Base-by-base conservation (phyloP, 2,888 invertebrate genomes). In the Eueremaeus valkanovi region DNA sequence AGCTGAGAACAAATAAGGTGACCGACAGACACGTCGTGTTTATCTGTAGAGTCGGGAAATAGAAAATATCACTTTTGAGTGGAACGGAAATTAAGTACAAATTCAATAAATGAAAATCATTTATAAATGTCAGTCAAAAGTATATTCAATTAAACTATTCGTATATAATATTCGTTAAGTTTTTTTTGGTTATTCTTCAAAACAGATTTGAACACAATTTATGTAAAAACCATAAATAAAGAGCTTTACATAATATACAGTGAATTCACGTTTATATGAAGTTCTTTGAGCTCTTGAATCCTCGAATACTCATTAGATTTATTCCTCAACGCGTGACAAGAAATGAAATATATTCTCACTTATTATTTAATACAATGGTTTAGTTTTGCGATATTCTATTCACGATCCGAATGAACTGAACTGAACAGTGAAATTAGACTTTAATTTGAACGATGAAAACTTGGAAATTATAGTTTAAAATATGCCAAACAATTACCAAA, bases 81-180 rank as follows among this genome's bases (percentile, higher is more conserved):
- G 3, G 18, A 58, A 36, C 66, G 66, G 66, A 66, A 66, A 66
- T 66, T 66, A 66, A 66, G 36, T 27, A 36, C 33, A 36, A 66
- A 66, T 66, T 36, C 21, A 66, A 66, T 66, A 66, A 66, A 66
- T 66, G 66, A 33, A 36, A 66, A 66, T 33, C 33, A 66, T 66
- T 66, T 66, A 33, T 66, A 33, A 66, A 31, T 36, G 66, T 66
- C 66, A 66, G 3, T 11, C 58, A 58, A 36, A 36, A 33, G 11
- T n/a, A 18, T 13, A 33, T 66, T 66, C 36, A 66, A 66, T 66
- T 66, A 66, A 66, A 66, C 33, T 18, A 66, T 24, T 58, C 16
- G 21, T 58, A n/a, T n/a, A n/a, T n/a, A n/a, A n/a, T n/a, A n/a
- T n/a, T n/a, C n/a, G n/a, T n/a, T n/a, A 24, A 11, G 3, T 13